phyloP scores from a whole-genome alignment of 2,113 vertebrate species.

The Mobula birostris region DNA sequence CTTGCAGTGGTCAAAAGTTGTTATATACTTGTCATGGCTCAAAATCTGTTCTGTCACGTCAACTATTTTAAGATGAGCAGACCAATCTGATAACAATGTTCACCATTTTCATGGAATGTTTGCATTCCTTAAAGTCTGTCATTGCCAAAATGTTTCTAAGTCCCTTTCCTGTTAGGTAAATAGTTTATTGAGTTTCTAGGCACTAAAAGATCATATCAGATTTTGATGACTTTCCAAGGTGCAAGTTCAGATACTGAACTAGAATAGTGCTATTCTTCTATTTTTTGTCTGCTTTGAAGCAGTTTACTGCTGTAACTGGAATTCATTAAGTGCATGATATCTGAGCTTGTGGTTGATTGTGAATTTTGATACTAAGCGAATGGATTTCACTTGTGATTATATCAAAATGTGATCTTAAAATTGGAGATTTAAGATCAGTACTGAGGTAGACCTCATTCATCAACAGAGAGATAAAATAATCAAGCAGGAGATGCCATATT shows the following conservation, averaged over 20 bases:
- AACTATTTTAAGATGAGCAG: background rate
- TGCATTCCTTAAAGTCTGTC: background rate
- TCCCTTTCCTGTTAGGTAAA: background rate
- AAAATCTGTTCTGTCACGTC: no score
- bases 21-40: no score
- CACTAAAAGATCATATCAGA: background rate
- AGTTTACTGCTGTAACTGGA: background rate
- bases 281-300: background rate
- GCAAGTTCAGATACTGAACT: background rate
- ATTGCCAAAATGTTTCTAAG: background rate
- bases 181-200: background rate
- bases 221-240: background rate
- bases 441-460: background rate
- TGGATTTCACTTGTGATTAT: background rate
- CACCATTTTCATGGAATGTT: background rate
- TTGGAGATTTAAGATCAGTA: background rate
- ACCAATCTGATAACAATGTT: background rate
- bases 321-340: background rate
- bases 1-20: no score
- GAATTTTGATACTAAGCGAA: background rate
- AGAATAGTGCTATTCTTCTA: background rate
- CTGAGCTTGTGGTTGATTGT: background rate
- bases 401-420: background rate
- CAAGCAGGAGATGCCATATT: background rate
- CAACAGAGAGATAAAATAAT: background rate